Evolutionary conservation across 2,797 vertebrate species (phyloP), one percentile per base, ranked within the genome.

Genomic region (Momotus momota): DNA sequence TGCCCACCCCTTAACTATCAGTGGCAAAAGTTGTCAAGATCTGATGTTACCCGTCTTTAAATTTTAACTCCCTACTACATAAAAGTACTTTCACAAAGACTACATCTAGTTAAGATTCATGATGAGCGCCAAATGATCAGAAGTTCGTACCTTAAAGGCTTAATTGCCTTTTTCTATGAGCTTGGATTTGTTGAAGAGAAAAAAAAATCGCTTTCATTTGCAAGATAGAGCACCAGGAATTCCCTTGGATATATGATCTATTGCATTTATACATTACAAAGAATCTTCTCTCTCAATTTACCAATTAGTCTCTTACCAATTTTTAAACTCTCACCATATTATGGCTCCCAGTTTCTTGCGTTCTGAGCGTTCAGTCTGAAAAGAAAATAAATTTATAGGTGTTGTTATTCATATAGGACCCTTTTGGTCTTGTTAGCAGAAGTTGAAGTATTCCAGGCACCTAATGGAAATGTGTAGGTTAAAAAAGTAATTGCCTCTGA

Each of bases 1-100:
- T 74, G 91, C 90, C 78, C 54, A 94, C 62, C 20, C 31, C 33
- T 89, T 94, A 91, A 77, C 7, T 80, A 94, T 72, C 22, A 22
- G 52, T 70, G 72, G 70, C 27, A 96, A 94, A 96, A 96, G 29
- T 82, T 93, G 49, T 87, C 51, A 64, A 58, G 61, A 45, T 92
- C 60, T 90, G 70, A 88, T 23, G 11, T 88, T 91, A 89, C 13
- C 10, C 77, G 82, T 80, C 71, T 85, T 62, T 91, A 96, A 95
- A 88, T 93, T 92, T 86, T 86, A 91, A 23, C 51, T 93, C 85
- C 82, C 82, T 93, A 60, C 90, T 84, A 94, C 60, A 46, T 18
- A 90, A 78, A 95, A 94, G 81, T 87, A 96, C 54, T 61, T 89
- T 93, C 91, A 96, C 41, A 82, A 91, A 88, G 48, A 86, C 75